Conservation (phyloP, 2,113 vertebrate genomes). For the Otis tarda region DNA sequence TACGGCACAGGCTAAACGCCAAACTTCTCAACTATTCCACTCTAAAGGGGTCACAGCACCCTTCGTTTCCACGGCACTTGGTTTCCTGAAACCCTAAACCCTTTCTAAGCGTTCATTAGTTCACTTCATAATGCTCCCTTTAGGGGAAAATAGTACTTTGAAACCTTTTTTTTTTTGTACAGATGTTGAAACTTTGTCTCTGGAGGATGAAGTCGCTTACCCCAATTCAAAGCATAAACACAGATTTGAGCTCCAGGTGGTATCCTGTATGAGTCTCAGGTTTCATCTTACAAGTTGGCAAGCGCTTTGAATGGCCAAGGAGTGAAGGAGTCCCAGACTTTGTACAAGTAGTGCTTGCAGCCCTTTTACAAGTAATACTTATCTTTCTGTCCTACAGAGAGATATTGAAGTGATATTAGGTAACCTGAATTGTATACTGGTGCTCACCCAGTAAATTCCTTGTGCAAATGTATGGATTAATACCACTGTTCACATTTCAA, state of each 20-base stretch:
- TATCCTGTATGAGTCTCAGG: neutral
- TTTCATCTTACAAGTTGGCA: neutral
- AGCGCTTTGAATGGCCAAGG: neutral
- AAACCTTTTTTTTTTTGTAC: neutral
- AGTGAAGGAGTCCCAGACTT: neutral
- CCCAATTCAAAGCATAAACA: neutral
- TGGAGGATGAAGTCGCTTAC: neutral
- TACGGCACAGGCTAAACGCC: neutral
- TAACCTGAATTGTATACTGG: neutral
- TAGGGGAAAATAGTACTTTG: neutral
- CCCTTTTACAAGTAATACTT: neutral
- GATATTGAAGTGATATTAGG: neutral
- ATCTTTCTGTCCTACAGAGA: neutral
- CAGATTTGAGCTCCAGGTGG: neutral
- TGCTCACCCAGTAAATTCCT: neutral
- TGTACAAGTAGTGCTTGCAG: neutral
- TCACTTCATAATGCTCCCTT: neutral
- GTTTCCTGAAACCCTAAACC: neutral
- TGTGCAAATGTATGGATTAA: neutral
- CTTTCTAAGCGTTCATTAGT: neutral
- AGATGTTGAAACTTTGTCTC: neutral
- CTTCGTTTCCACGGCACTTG: neutral
- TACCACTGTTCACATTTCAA: neutral
- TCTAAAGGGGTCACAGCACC: neutral
- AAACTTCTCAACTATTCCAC: neutral